Evolutionary conservation across 2,113 vertebrate genomes (phyloP).

Genomic region (Crotalus horridus): DNA sequence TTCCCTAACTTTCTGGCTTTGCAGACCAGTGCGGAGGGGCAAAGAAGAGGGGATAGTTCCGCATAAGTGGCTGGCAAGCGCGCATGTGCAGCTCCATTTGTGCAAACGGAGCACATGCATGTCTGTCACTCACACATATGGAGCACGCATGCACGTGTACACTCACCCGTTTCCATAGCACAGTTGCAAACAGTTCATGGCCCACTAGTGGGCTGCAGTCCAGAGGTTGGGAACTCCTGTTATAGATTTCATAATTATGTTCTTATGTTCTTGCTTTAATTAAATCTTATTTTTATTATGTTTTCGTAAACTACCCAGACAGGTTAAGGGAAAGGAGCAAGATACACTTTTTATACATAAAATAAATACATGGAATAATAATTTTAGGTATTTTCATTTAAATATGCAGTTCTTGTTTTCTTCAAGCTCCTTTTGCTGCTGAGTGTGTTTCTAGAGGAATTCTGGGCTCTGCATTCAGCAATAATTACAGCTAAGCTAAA

Average conservation of each 20-base stretch:
- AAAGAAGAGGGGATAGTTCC: too few species aligned
- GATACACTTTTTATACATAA: neutral
- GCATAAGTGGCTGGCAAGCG: too few species aligned
- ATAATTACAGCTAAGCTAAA: neutral
- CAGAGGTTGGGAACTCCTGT: too few species aligned
- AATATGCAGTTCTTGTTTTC: neutral
- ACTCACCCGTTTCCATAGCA: too few species aligned
- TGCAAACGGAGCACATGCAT: neutral
- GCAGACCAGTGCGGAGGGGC: too few species aligned
- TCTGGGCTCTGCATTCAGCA: neutral
- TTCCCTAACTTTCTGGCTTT: too few species aligned
- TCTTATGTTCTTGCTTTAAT: neutral
- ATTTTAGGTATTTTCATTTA: neutral
- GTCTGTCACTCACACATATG: too few species aligned
- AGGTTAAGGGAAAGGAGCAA: neutral
- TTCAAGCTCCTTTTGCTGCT: neutral
- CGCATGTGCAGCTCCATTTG: neutral
- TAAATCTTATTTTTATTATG: neutral
- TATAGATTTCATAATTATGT: neutral
- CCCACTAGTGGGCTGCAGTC: too few species aligned
- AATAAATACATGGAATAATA: neutral
- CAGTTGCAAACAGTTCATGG: too few species aligned
- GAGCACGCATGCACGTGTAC: too few species aligned
- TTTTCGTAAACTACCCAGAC: neutral
- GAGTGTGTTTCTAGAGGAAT: neutral